Conservation (phyloP, 2,888 invertebrate species). For the Cheilosia variabilis region DNA sequence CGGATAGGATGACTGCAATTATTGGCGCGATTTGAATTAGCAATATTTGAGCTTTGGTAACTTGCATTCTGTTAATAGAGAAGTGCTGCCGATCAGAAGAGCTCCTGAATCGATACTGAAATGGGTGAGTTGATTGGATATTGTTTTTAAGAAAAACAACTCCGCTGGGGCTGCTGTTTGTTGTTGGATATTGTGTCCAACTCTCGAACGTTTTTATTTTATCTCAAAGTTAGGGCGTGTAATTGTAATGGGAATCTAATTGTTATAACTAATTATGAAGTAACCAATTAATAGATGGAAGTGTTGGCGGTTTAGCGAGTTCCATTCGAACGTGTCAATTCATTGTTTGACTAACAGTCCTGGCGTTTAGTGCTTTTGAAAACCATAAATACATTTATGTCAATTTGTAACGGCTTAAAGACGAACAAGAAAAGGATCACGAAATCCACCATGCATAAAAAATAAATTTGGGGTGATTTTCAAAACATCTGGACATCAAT, state of each 20-base stretch:
- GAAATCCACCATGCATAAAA: too few species aligned
- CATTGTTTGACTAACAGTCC: too few species aligned
- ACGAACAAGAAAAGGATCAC: too few species aligned
- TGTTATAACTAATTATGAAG: neutral
- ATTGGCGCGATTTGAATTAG: slow-evolving; percentile 24
- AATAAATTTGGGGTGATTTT: too few species aligned
- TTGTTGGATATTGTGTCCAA: neutral
- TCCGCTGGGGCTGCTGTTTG: neutral
- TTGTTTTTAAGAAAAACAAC: slow-evolving; percentile 58
- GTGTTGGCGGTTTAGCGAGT: too few species aligned
- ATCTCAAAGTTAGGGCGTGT: too few species aligned
- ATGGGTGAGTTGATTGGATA: slow-evolving; percentile 32
- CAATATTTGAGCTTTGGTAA: neutral
- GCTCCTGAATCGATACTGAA: slow-evolving; percentile 55
- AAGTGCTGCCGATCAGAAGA: slow-evolving; percentile 62
- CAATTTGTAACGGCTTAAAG: too few species aligned
- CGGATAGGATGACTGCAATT: slow-evolving; percentile 5
- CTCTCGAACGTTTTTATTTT: slow-evolving; percentile 5
- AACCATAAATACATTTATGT: too few species aligned
- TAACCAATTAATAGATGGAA: too few species aligned
- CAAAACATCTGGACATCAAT: too few species aligned
- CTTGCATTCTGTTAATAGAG: slow-evolving; percentile 46
- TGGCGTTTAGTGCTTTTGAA: too few species aligned
- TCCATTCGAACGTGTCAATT: too few species aligned
- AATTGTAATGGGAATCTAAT: neutral